Evolutionary conservation across 2,888 invertebrate species (phyloP).

Genomic region (Mimumesa dahlbomi): DNA sequence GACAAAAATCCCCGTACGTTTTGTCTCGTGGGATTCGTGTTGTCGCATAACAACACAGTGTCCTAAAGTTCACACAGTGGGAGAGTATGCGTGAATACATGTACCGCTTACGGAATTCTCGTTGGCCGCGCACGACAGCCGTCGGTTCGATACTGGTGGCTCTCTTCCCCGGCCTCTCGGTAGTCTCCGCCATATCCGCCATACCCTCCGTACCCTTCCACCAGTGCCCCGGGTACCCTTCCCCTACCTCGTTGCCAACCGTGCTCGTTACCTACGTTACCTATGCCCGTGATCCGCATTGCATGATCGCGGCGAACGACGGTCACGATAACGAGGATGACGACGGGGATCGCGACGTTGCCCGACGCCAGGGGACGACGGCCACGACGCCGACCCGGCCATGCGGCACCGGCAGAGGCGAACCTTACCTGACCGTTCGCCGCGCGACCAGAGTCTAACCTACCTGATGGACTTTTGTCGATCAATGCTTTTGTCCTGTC

Average conservation of each 20-base stretch:
- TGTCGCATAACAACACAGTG: no score
- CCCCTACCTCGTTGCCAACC: no score
- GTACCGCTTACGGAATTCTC: slow-evolving; percentile 59
- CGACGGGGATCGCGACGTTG: slow-evolving; percentile 39
- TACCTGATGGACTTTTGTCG: slow-evolving; percentile 53
- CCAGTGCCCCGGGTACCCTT: slow-evolving; percentile 6
- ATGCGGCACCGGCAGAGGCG: no score
- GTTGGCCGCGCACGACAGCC: slow-evolving; percentile 68
- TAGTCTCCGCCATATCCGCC: slow-evolving; percentile 57
- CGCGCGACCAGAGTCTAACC: slow-evolving; percentile 35
- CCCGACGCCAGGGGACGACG: no score
- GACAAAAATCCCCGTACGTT: no score
- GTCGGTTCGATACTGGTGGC: slow-evolving; percentile 80
- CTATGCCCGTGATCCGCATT: slow-evolving; percentile 33
- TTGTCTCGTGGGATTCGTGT: no score
- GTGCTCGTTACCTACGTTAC: slow-evolving; percentile 4
- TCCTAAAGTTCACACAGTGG: no score
- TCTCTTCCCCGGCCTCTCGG: slow-evolving; percentile 53
- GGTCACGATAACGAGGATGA: slow-evolving; percentile 30
- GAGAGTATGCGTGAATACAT: slow-evolving; percentile 24
- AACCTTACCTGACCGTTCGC: no score
- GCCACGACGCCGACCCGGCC: slow-evolving; percentile 17
- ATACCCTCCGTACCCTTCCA: slow-evolving; percentile 55
- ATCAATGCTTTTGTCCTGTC: slow-evolving; percentile 69
- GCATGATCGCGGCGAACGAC: slow-evolving; percentile 49